Evolutionary conservation across 2,888 invertebrate species (phyloP), one percentile per base, ranked within the genome.

Genomic region (Stenichneumon culpator): DNA sequence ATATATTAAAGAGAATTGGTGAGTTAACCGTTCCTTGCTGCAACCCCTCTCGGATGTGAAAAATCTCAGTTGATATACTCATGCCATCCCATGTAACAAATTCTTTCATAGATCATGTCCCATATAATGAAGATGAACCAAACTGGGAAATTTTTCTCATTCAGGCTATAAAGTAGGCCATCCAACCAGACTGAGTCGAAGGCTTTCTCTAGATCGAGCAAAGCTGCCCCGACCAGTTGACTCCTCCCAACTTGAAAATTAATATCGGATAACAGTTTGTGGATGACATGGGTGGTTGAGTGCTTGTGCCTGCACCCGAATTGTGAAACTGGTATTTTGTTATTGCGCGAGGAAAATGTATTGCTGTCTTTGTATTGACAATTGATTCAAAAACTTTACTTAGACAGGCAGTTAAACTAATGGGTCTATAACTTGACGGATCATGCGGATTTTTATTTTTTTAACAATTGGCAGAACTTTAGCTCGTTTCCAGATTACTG

Each of bases 381-480:
- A 16, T 50, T 16, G 50, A 14, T 3, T 50, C 50, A 3, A 16
- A n/a, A 5, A 50, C 50, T 16, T 50, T 50, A 3, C 50, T 50
- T 16, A 50, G 1, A 16, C 50, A 50, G 3, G 50, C 14, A n/a
- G 50, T 50, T 50, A 50, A 1, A n/a, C 50, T 50, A 5, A 50
- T 50, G 2, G 50, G n/a, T 3, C 50, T n/a, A 16, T 50, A 50
- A 50, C 50, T 50, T 1, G n/a, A 50, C 0, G 84, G 79, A 2
- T 85, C 60, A 0, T 22, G 22, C 0, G 79, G 32, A 7, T 72
- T 73, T 81, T 89, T 86, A 3, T 73, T 83, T 54, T 87, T 80
- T 60, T 89, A 88, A n/a, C n/a, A n/a, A n/a, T 83, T 0, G 86
- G 86, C 0, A 87, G 60, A 0, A 86, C 81, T 67, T 87, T 88